Evolutionary conservation across 1,140 invertebrate species (phyloP), one percentile per base, ranked within the genome.

Genomic region (Drosophila ironensis): DNA sequence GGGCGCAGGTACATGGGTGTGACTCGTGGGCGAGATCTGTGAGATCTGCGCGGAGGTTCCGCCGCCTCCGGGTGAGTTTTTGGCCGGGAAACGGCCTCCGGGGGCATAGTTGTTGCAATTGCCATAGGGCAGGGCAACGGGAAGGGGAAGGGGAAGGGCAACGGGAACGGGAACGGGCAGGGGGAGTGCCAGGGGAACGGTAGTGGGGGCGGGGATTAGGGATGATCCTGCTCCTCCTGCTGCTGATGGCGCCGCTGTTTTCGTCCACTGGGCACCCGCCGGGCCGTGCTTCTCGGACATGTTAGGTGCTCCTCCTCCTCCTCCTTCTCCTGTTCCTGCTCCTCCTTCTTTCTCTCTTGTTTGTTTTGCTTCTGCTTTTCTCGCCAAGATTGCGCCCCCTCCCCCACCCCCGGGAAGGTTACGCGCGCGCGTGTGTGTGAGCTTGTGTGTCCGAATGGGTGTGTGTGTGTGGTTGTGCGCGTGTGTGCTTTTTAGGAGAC

Each of bases 201-300:
- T 25, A 24, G 35, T 56, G 17, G 60, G 51, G 27, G 71, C 48
- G 24, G 69, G n/a, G n/a, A n/a, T 45, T 61, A 60, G 51, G n/a
- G n/a, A n/a, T n/a, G n/a, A n/a, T n/a, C n/a, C n/a, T n/a, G n/a
- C n/a, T n/a, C n/a, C n/a, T n/a, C n/a, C n/a, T 50, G 64, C 54
- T 51, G 59, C 44, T 40, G 69, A 50, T 63, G 66, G 45, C 70
- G 87, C 59, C 59, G 74, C 63, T 64, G 76, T 52, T 82, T 84
- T 73, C 70, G 82, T 69, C 88, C 88, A 89, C 72, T 88, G 87
- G 71, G 69, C 74, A 73, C 69, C 84, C 80, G 74, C 47, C 48
- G 82, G 81, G 67, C 73, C 86, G 80, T 89, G 86, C 73, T 89
- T 88, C 28, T 89, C 87, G 71, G 88, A 89, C 88, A 89, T 89